Evolutionary conservation across 2,888 invertebrate genomes (phyloP).

Genomic region (Ophioninae sp.): DNA sequence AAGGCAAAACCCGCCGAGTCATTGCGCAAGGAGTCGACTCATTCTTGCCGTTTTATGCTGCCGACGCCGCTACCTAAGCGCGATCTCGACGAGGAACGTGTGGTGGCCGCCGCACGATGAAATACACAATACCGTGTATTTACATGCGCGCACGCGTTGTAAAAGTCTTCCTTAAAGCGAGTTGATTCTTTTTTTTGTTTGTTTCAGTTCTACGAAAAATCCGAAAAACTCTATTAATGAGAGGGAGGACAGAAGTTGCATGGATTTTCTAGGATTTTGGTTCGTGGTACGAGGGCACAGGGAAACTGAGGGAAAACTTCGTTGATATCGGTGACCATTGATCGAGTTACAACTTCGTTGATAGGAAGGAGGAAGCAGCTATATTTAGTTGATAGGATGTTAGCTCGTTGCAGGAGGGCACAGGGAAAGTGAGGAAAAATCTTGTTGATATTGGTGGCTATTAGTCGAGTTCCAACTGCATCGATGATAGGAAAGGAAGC

Average conservation of each 20-base stretch:
- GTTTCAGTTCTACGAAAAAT: background rate
- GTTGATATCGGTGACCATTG: no score
- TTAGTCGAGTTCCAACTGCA: background rate
- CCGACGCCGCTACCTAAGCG: conserved; percentile 50
- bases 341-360: background rate
- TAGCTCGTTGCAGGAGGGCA: background rate
- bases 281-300: background rate
- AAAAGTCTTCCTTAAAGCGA: background rate
- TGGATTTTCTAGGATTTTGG: background rate
- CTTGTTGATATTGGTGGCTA: background rate
- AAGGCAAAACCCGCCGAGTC: conserved; percentile 78
- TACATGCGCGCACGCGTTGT: conserved; percentile 25
- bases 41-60: conserved; percentile 72
- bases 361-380: background rate
- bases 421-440: background rate
- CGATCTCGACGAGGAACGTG: conserved; percentile 15
- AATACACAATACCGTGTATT: conserved; percentile 48
- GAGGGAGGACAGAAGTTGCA: background rate
- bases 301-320: background rate
- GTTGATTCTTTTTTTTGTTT: background rate
- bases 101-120: conserved; percentile 33
- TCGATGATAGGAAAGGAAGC: background rate
- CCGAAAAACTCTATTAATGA: background rate
- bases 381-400: background rate
- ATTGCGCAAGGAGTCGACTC: conserved; percentile 80